Base-by-base conservation (phyloP, 2,888 invertebrate genomes). In the Phalera bucephala region DNA sequence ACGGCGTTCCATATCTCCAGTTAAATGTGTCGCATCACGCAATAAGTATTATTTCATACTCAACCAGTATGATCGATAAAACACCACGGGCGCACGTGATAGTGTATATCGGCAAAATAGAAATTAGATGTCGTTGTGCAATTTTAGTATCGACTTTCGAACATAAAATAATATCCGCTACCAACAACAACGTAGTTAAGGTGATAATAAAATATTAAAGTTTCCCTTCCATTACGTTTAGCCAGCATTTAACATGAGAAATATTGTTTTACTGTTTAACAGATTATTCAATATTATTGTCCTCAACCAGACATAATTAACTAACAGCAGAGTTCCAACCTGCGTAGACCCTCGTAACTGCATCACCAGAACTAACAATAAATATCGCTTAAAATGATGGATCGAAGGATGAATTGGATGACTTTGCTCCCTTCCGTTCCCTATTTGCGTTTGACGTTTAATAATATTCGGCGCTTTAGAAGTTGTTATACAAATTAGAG, bases 351-450 rank as follows among this genome's bases (percentile, higher is more conserved):
- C 45, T 36, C 36, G 31, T 41, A 33, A 47, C 45, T 40, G 33
- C 43, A 54, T 37, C 53, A 50, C 47, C 40, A 44, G 39, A 37
- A 34, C 31, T 30, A 52, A 56, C 64, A 66, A 76, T 73, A 75
- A 77, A 73, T 71, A 72, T 66, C 69, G 70, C 59, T 75, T 72
- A 66, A 58, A 64, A 60, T 67, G 69, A 75, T 71, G 53, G 58
- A 76, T 67, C 51, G 57, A 40, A 42, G 43, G 44, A 52, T 63
- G 62, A 72, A 73, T 64, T 66, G 63, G 66, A 58, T 63, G 64
- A 66, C 66, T 70, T 64, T 63, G 57, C 52, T 43, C 46, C 56
- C 64, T 71, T 72, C 72, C 71, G 69, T 56, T 55, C 38, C 31
- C 44, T 50, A 45, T 54, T 57, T 53, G 41, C 47, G 9, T 15